Evolutionary conservation across 2,113 vertebrate genomes (phyloP).

Genomic region (Brachyhypopomus occidentalis): DNA sequence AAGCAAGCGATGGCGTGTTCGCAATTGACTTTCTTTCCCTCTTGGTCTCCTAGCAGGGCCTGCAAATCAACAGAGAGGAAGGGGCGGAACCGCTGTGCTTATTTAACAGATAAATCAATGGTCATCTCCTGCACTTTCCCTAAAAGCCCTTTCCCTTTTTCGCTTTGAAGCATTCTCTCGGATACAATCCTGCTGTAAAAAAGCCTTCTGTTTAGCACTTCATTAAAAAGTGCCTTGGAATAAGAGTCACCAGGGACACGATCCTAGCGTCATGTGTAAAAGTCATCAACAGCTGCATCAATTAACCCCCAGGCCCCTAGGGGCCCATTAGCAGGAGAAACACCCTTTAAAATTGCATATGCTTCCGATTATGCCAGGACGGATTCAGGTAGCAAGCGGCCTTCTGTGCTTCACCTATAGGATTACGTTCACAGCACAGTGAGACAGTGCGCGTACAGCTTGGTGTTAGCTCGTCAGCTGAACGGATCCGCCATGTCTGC

Average conservation of each 20-base stretch:
- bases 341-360: slow-evolving; percentile 84
- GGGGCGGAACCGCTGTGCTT: slow-evolving; percentile 68
- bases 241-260: slow-evolving; percentile 84
- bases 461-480: slow-evolving; percentile 44
- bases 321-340: slow-evolving; percentile 83
- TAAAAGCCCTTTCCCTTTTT: slow-evolving; percentile 62
- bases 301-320: slow-evolving; percentile 82
- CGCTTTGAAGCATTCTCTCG: slow-evolving; percentile 65
- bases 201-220: slow-evolving; percentile 85
- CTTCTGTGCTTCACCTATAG: slow-evolving; percentile 75
- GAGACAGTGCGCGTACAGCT: neutral
- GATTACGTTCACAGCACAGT: slow-evolving; percentile 59
- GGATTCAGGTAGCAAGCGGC: slow-evolving; percentile 75
- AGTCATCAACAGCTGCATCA: slow-evolving; percentile 91
- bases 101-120: slow-evolving; percentile 75
- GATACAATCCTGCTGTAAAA: slow-evolving; percentile 57
- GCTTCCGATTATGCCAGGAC: slow-evolving; percentile 80
- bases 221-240: slow-evolving; percentile 86
- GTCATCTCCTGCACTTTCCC: slow-evolving; percentile 53
- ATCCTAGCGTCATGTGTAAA: slow-evolving; percentile 77
- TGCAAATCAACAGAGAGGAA: slow-evolving; percentile 69
- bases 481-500: too few species aligned
- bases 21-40: slow-evolving; percentile 71
- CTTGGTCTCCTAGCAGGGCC: slow-evolving; percentile 61
- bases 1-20: slow-evolving; percentile 38